Conservation (phyloP, 2,797 vertebrate species). For the Tamandua tetradactyla region DNA sequence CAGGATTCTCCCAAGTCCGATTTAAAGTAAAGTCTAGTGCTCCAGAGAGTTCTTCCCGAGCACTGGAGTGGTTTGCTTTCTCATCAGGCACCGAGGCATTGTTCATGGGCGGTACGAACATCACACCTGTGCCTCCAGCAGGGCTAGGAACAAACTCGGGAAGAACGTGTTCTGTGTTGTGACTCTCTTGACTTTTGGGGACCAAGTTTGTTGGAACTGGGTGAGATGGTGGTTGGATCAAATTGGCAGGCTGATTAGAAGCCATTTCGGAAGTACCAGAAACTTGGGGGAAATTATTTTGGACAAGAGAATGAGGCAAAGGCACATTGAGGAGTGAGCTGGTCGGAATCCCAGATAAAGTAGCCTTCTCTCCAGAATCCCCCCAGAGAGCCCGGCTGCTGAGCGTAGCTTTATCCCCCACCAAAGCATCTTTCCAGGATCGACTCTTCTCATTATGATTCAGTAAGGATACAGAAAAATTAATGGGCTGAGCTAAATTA, state of each 20-base stretch:
- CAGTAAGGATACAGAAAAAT: slow-evolving; percentile 79
- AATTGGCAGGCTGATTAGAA: slow-evolving; percentile 76
- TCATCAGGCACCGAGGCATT: slow-evolving; percentile 71
- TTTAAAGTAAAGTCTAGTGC: slow-evolving; percentile 91
- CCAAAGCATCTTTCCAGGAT: slow-evolving; percentile 78
- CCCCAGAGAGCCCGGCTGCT: slow-evolving; percentile 74
- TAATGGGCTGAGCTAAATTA: slow-evolving; percentile 88
- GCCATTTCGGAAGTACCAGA: slow-evolving; percentile 79
- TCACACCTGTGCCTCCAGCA: slow-evolving; percentile 56
- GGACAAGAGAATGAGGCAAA: slow-evolving; percentile 82
- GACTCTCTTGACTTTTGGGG: slow-evolving; percentile 83
- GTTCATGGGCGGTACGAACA: slow-evolving; percentile 75
- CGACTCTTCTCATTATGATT: slow-evolving; percentile 86
- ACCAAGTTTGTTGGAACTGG: slow-evolving; percentile 87
- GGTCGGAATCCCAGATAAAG: slow-evolving; percentile 68
- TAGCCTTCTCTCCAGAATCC: slow-evolving; percentile 80
- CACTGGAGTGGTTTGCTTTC: slow-evolving; percentile 78
- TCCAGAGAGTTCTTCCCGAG: slow-evolving; percentile 80
- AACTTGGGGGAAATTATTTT: slow-evolving; percentile 82
- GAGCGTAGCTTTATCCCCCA: slow-evolving; percentile 73
- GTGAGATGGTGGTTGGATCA: slow-evolving; percentile 74
- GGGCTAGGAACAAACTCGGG: slow-evolving; percentile 75
- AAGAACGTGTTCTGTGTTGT: slow-evolving; percentile 76
- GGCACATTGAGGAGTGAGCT: slow-evolving; percentile 76
- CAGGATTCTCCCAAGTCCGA: slow-evolving; percentile 84